Evolutionary conservation across 1,140 invertebrate genomes (phyloP).

Genomic region (Lysiphlebus fabarum): DNA sequence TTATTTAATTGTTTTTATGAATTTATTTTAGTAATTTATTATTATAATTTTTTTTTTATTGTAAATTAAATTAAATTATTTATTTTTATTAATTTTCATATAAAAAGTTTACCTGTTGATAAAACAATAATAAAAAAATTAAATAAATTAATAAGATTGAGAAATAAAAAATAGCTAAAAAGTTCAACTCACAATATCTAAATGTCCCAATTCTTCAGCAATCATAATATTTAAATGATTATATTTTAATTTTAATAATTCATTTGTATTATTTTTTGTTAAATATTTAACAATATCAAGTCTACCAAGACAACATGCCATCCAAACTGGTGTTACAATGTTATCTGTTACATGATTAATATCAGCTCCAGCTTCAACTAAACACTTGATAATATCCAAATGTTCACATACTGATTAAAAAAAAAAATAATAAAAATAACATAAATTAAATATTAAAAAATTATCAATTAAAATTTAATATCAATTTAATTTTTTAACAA

Average conservation of each 20-base stretch:
- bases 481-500: constrained; percentile 29
- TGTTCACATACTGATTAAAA: constrained; percentile 65
- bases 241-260: constrained; percentile 83
- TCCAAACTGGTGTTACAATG: constrained; percentile 80
- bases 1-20: no score
- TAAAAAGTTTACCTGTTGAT: no score
- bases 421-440: constrained; percentile 5
- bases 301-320: constrained; percentile 82
- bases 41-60: no score
- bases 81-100: no score
- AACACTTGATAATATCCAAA: constrained; percentile 79
- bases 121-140: no score
- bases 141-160: no score
- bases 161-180: no score
- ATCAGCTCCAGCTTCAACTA: constrained; percentile 83
- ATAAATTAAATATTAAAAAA: no score
- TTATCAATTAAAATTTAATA: no score
- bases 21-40: no score
- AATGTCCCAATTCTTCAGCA: constrained; percentile 83
- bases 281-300: constrained; percentile 87
- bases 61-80: no score
- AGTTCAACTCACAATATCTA: constrained; percentile 73
- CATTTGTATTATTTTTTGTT: constrained; percentile 73
- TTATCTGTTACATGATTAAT: constrained; percentile 83
- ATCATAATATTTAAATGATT: constrained; percentile 96